Evolutionary conservation across 2,888 invertebrate species (phyloP), one percentile per base, ranked within the genome.

Genomic region (Marronus borbonicus): DNA sequence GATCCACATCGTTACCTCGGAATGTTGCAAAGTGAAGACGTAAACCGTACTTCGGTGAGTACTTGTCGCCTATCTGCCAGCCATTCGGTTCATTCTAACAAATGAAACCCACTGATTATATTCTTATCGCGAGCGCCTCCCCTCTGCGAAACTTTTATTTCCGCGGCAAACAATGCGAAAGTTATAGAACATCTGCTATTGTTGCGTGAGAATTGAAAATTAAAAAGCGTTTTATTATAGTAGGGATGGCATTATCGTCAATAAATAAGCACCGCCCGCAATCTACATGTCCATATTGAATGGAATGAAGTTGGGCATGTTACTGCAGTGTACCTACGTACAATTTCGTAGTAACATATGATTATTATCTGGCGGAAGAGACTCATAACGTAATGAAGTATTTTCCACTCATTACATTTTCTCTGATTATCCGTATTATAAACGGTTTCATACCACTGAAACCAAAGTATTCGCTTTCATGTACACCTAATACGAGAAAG

Each of bases 21-120:
- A 76, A 64, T 62, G 64, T 80, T 80, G 80, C 77, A 75, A 79
- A 76, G 81, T 78, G 81, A 78, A 81, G 81, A 81, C 80, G 80
- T 83, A 81, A 82, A 81, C 44, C 60, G 60, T 24, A 74, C 81
- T 81, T 79, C 72, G 70, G 70, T 75, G 77, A 80, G 78, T 80
- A 76, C 72, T 79, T 75, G 74, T 76, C 80, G 80, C 82, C 82
- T 83, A 83, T 83, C 83, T 83, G 83, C 81, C 82, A 82, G 80
- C 80, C 81, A 82, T 81, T 83, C 81, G 76, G 78, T 83, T 82
- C 83, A 83, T 83, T 82, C 81, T 82, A 80, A 82, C 83, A 83
- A 83, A 81, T 81, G 82, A 80, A 82, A 80, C 80, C 77, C 79
- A 72, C 81, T 80, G 83, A 81, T 83, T 81, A 81, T 81, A 78